Base-by-base conservation (phyloP, 2,888 invertebrate species). In the Nasonia oneida region DNA sequence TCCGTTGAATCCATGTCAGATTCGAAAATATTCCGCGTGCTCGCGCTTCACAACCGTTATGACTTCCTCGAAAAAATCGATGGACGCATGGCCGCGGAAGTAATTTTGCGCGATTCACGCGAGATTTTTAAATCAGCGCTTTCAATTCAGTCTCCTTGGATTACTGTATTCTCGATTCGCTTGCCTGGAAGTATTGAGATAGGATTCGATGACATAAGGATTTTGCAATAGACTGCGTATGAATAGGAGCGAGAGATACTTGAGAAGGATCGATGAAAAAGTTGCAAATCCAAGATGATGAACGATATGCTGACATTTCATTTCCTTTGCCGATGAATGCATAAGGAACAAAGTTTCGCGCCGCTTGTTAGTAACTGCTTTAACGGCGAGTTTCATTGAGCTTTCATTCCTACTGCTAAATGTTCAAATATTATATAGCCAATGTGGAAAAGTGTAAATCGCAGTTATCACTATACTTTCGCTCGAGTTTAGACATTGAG, bases 291-390 rank as follows among this genome's bases (percentile, higher is more conserved):
- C 37, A 39, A 1, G 64, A 74, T 74, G 47, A 42, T 42, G 71
- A 83, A 83, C 39, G 23, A 18, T 84, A 84, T 64, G 53, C 74
- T 82, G 57, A 64, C 71, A 73, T 73, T 53, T 15, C 33, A n/a
- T 80, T 64, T 4, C 61, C 42, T 10, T 73, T 74, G n/a, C 14
- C 3, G 6, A 2, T 2, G 0, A 2, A 61, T 37, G 18, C 29
- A 29, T 10, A 2, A 67, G n/a, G 76, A 76, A 70, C 50, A 12
- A 42, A 61, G 12, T 84, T 70, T 80, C 33, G 23, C 18, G 23
- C 29, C 29, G 47, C 29, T 29, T 74, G 79, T 80, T 53, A 37
- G 47, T 15, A 80, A 84, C 10, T 80, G 80, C 80, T 84, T 80
- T 53, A 67, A 71, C 12, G 1, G 8, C 33, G 23, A 67, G 29